Base-by-base conservation (phyloP, 2,797 vertebrate species). In the Mallotus villosus region DNA sequence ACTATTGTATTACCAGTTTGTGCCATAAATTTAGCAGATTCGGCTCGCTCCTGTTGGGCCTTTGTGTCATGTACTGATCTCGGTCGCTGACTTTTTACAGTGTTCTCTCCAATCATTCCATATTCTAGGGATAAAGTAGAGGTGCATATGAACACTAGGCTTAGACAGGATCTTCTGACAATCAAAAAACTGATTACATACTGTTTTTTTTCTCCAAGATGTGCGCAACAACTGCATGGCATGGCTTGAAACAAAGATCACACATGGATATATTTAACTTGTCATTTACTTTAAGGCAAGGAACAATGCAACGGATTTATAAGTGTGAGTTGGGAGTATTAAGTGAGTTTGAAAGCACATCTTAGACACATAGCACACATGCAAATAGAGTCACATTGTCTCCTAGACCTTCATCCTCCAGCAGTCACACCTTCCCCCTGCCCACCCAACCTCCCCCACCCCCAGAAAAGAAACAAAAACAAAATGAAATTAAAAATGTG, bases 61-160 rank as follows among this genome's bases (percentile, higher is more conserved):
- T 97, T 99, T 99, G 97, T 97, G 93, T 99, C 98, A 98, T 97
- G 97, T 97, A 99, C 98, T 98, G 98, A 99, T 97, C 98, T 96
- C 95, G 98, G 97, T 94, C 97, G 98, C 96, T 99, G 98, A 97
- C 97, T 99, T 99, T 99, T 99, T 97, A 99, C 96, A 94, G 98
- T 99, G 97, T 98, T 97, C 95, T 99, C 97, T 96, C 96, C 97
- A 95, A 99, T 99, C 98, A 99, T 98, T 98, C 97, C 98, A 99
- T 98, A 99, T 98, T 99, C 98, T 99, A 98, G 97, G 97, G 97
- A 99, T 96, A 99, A 95, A 99, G 98, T 99, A 99, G 95, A 99
- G 97, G 95, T 97, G 97, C 93, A 97, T 88, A 89, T 98, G 95
- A 99, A 97, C 97, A 94, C 96, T 97, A 92, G 84, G 80, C 85